Conservation (phyloP, 1,140 invertebrate species). For the Tetragnatha versicolor region DNA sequence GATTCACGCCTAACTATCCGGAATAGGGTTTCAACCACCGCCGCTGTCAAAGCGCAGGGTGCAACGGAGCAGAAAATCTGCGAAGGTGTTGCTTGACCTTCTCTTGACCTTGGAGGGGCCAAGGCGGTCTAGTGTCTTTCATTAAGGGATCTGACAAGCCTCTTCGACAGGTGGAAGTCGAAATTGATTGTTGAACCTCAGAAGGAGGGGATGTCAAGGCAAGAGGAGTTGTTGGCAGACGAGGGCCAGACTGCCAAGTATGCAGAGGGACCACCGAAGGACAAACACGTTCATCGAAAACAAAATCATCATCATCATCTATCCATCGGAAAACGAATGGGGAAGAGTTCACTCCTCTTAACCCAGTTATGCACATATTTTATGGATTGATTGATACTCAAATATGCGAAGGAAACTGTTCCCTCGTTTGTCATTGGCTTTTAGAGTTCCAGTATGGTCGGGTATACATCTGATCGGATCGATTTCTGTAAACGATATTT, state of each 20-base stretch:
- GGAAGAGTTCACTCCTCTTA: too few species aligned
- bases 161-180: slow-evolving; percentile 49
- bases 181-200: slow-evolving; percentile 49
- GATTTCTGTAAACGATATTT: too few species aligned
- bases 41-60: neutral
- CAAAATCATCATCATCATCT: too few species aligned
- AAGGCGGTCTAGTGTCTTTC: slow-evolving; percentile 27
- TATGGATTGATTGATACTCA: too few species aligned
- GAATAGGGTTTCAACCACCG: slow-evolving; percentile 28
- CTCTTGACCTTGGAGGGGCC: slow-evolving; percentile 26
- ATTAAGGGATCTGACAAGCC: slow-evolving; percentile 42
- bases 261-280: slow-evolving; percentile 16
- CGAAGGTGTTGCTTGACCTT: slow-evolving; percentile 42
- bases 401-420: too few species aligned
- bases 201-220: slow-evolving; percentile 24
- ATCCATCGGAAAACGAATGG: too few species aligned
- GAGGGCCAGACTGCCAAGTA: slow-evolving; percentile 27
- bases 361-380: too few species aligned
- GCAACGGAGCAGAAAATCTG: slow-evolving; percentile 33
- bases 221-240: too few species aligned
- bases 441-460: too few species aligned
- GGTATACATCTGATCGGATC: too few species aligned
- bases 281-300: slow-evolving; percentile 21
- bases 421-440: too few species aligned
- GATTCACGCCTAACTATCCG: slow-evolving; percentile 17